Evolutionary conservation across 2,888 invertebrate species (phyloP).

Genomic region (Dione juno): DNA sequence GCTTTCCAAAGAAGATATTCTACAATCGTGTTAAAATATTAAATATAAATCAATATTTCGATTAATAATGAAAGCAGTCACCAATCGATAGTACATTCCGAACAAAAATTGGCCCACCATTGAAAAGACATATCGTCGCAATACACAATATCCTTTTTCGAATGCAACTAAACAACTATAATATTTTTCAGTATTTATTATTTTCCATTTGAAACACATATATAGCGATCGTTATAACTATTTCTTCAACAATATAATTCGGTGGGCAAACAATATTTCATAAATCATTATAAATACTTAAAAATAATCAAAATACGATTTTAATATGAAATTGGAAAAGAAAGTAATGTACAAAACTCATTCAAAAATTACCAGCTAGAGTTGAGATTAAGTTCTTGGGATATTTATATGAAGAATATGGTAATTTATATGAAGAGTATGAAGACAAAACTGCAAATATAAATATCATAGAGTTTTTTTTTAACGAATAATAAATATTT

Average conservation of each 20-base stretch:
- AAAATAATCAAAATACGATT: no score
- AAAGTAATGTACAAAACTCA: no score
- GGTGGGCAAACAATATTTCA: not conserved
- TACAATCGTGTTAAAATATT: not conserved
- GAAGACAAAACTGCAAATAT: no score
- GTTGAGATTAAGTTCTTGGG: no score
- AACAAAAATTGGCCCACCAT: constrained; percentile 39
- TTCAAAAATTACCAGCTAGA: no score
- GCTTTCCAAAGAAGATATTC: constrained; percentile 29
- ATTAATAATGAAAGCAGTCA: constrained; percentile 36
- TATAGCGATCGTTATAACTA: constrained; percentile 17
- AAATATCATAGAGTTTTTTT: no score
- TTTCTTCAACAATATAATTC: not conserved
- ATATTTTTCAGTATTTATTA: not conserved
- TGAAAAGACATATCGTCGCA: not conserved
- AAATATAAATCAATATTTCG: not conserved
- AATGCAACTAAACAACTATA: not conserved
- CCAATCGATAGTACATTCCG: constrained; percentile 34
- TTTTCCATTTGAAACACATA: not conserved
- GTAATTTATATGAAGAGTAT: no score
- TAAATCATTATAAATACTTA: not conserved
- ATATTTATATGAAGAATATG: no score
- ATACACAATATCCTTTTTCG: not conserved
- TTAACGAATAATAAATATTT: no score
- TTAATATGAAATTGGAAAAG: no score